Conservation (phyloP, 2,888 invertebrate species). For the Kuschelorhynchus macadamiae region DNA sequence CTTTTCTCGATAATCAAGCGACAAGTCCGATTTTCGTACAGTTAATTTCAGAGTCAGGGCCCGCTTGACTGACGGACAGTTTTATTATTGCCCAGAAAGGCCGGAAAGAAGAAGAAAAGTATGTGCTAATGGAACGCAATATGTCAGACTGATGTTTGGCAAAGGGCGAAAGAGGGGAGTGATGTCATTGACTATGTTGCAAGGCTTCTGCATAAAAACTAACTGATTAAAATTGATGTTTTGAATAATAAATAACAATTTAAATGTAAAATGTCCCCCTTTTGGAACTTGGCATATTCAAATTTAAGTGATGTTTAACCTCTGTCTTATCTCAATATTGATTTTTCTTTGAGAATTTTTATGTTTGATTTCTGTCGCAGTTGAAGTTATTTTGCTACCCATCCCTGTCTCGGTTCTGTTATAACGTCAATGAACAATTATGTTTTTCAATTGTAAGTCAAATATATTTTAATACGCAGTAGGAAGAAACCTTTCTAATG, state of each 20-base stretch:
- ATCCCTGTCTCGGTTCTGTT: no score
- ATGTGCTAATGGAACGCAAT: constrained; percentile 49
- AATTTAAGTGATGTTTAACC: no score
- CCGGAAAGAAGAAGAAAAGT: constrained; percentile 48
- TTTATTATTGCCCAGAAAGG: constrained; percentile 45
- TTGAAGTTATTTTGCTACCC: no score
- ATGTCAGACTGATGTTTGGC: constrained; percentile 37
- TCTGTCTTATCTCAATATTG: no score
- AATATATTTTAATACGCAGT: no score
- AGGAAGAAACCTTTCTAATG: no score
- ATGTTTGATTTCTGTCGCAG: no score
- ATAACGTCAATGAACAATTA: no score
- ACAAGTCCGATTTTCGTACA: constrained; percentile 48
- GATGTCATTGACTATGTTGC: neutral
- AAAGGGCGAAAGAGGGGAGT: constrained; percentile 16
- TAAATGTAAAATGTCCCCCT: no score
- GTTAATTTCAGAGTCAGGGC: constrained; percentile 48
- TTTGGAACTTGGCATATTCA: no score
- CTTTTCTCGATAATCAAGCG: constrained; percentile 46
- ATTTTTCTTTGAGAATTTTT: no score
- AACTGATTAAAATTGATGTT: neutral
- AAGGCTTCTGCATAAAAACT: neutral
- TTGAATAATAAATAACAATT: neutral
- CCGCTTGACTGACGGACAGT: constrained; percentile 47
- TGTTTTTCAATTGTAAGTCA: no score